Evolutionary conservation across 2,113 vertebrate genomes (phyloP).

Genomic region (Malurus alboscapulatus): DNA sequence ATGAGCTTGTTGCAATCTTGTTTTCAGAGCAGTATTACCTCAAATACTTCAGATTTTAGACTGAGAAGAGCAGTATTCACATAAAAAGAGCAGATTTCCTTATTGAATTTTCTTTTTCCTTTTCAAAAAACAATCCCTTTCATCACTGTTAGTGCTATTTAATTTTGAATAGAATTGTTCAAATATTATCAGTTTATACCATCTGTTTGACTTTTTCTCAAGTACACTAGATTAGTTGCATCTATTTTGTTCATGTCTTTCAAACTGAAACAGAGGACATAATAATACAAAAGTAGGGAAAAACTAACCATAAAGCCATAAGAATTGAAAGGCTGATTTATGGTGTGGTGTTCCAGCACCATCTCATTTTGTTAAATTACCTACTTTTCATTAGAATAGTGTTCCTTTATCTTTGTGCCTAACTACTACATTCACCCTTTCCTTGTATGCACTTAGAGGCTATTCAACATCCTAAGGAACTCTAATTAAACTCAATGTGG

Average conservation of each 20-base stretch:
- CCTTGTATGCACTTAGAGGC: neutral
- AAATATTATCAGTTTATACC: neutral
- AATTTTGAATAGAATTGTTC: neutral
- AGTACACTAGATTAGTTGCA: neutral
- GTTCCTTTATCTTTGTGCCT: neutral
- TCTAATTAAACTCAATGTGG: conserved; percentile 47
- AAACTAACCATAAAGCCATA: conserved; percentile 22
- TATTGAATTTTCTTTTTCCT: neutral
- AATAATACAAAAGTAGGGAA: neutral
- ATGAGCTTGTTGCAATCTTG: neutral
- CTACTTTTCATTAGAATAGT: conserved; percentile 26
- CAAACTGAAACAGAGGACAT: neutral
- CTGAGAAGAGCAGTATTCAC: neutral
- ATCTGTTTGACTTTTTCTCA: neutral
- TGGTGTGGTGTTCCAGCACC: neutral
- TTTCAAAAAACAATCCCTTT: neutral
- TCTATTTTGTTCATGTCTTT: neutral
- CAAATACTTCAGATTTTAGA: neutral
- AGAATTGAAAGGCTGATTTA: conserved; percentile 10
- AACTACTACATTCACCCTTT: neutral
- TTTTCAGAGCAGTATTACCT: neutral
- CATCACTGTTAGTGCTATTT: neutral
- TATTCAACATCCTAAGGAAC: conserved; percentile 23
- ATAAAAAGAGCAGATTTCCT: neutral
- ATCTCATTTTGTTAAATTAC: conserved; percentile 17